Percentiles rank a stretch among this genome's conserved stretches.
These are phyloP conservation scores for Bombus impatiens DNA, from an alignment of 1,140 invertebrate genomes.

Conservation along the genomic window DNA sequence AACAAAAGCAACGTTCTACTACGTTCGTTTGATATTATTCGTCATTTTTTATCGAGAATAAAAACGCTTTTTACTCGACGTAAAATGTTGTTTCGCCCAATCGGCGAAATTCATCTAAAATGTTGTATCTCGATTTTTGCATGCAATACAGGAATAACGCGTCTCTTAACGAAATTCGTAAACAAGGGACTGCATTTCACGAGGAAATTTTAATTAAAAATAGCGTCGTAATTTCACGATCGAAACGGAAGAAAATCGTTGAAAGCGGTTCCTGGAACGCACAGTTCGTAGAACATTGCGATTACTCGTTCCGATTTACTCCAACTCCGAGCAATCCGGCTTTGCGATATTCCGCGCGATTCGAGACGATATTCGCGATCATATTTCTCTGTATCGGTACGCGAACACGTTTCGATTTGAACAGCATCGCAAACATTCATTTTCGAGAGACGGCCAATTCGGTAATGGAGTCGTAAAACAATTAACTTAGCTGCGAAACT, in stretches of 20 bases:
- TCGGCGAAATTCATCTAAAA: constrained; percentile 1
- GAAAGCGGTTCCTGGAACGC: neutral
- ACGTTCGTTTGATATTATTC: neutral
- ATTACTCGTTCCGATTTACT: neutral
- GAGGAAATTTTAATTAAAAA: constrained; percentile 10
- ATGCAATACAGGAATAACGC: neutral
- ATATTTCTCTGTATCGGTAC: neutral
- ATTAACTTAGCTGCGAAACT: neutral
- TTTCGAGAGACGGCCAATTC: neutral
- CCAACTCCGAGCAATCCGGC: neutral
- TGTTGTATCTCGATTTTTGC: neutral
- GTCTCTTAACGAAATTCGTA: constrained; percentile 1
- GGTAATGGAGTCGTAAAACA: neutral
- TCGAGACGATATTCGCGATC: neutral
- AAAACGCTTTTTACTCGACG: neutral
- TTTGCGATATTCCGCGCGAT: neutral
- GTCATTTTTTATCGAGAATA: neutral
- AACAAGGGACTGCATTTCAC: too few species aligned
- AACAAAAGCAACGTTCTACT: neutral
- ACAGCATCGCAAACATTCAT: neutral
- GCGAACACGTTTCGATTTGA: neutral
- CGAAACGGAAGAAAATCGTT: neutral
- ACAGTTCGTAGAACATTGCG: neutral
- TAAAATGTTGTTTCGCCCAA: neutral
- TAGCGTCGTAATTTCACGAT: neutral